Evolutionary conservation across 2,888 invertebrate species (phyloP).

Genomic region (Parnassius smintheus): DNA sequence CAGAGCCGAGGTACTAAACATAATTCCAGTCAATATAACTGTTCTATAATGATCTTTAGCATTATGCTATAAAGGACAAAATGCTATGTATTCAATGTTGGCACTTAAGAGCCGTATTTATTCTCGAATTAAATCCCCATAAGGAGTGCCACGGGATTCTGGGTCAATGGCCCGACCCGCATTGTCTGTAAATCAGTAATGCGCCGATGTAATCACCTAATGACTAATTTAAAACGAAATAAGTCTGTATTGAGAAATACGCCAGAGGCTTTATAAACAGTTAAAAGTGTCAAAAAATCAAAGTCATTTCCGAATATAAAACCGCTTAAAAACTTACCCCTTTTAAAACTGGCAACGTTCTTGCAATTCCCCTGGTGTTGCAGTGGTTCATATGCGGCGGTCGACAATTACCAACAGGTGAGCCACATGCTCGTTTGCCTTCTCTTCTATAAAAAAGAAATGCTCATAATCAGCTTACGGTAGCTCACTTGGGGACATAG

Average conservation of each 20-base stretch:
- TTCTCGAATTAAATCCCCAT: constrained; percentile 25
- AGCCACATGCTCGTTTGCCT: no score
- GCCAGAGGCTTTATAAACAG: not conserved
- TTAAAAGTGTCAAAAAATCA: no score
- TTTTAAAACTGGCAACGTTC: no score
- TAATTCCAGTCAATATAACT: not conserved
- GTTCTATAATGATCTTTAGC: constrained; percentile 7
- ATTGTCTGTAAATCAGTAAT: constrained; percentile 8
- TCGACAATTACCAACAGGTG: no score
- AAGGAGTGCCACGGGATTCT: constrained; percentile 24
- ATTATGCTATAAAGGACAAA: not conserved
- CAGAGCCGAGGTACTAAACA: no score
- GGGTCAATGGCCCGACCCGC: constrained; percentile 26
- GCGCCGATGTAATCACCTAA: constrained; percentile 6
- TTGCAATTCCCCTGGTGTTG: no score
- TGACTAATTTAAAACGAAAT: constrained; percentile 13
- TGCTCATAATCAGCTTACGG: no score
- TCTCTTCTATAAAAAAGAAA: no score
- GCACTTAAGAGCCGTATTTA: constrained; percentile 5
- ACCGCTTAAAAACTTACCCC: no score
- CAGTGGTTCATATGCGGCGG: no score
- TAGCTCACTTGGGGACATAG: no score
- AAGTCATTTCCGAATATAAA: no score
- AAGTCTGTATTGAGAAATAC: not conserved
- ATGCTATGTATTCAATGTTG: not conserved